Evolutionary conservation across 2,797 vertebrate species (phyloP).

Genomic region (Anguilla marmorata): DNA sequence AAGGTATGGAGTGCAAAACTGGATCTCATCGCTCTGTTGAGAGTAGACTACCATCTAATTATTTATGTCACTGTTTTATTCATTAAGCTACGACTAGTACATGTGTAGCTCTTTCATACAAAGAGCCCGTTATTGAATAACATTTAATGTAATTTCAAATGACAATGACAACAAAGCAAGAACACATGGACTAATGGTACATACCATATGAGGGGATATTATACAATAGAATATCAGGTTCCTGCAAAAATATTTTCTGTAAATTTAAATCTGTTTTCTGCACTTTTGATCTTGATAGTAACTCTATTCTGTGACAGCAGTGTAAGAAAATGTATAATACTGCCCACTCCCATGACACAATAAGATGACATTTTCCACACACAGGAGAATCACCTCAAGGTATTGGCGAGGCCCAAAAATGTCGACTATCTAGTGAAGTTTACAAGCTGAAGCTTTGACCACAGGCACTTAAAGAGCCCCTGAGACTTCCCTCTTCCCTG

Average conservation of each 20-base stretch:
- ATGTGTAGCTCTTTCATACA: background rate
- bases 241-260: background rate
- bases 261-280: background rate
- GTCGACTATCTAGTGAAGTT: background rate
- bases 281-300: background rate
- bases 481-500: slow-evolving; percentile 1
- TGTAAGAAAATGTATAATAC: background rate
- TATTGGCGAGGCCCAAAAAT: background rate
- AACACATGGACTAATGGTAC: background rate
- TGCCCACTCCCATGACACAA: background rate
- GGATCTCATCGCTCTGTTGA: no score
- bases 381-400: background rate
- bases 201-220: background rate
- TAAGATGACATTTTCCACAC: background rate
- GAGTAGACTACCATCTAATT: background rate
- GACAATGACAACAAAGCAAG: background rate
- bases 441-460: background rate
- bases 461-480: slow-evolving; percentile 28
- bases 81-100: background rate
- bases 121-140: background rate
- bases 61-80: slow-evolving; percentile 5
- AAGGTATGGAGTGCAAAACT: no score
- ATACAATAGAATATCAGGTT: background rate
- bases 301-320: background rate
- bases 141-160: background rate